Conservation (phyloP, 1,140 invertebrate genomes). For the Charaxes varanes region DNA sequence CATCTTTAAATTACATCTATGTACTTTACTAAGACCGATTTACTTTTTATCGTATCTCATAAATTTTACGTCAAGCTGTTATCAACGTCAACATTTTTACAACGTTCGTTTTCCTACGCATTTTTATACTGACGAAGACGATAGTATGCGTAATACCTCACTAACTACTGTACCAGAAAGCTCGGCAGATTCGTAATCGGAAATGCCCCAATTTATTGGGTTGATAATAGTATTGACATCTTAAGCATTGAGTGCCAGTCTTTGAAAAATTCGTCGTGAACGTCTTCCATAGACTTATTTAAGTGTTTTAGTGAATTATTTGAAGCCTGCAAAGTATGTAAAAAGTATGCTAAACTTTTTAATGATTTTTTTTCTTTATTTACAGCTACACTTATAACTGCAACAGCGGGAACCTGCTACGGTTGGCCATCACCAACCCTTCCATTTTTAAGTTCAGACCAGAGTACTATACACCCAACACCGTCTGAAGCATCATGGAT, state of each 20-base stretch:
- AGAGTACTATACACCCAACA: conserved; percentile 72
- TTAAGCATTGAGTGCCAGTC: no score
- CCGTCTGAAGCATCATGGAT: conserved; percentile 78
- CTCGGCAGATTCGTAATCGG: no score
- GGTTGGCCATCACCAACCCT: conserved; percentile 79
- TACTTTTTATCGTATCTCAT: conserved; percentile 12
- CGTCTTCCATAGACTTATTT: no score
- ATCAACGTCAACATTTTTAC: conserved; percentile 27
- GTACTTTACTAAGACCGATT: conserved; percentile 9
- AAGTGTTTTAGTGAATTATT: no score
- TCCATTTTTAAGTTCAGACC: conserved; percentile 54
- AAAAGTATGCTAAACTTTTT: neutral
- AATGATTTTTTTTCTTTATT: conserved; percentile 24
- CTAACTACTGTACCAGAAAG: no score
- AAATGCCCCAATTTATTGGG: no score
- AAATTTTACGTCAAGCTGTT: conserved; percentile 15
- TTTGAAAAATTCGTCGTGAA: neutral
- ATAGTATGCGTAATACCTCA: no score
- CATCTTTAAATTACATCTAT: conserved; percentile 11
- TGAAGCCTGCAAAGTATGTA: neutral
- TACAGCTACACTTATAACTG: conserved; percentile 71
- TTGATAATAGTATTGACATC: no score
- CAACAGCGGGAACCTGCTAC: conserved; percentile 70
- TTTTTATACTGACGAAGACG: no score
- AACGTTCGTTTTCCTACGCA: conserved; percentile 9